Base-by-base conservation (phyloP, 1,140 invertebrate species). In the Drosophila malerkotliana region DNA sequence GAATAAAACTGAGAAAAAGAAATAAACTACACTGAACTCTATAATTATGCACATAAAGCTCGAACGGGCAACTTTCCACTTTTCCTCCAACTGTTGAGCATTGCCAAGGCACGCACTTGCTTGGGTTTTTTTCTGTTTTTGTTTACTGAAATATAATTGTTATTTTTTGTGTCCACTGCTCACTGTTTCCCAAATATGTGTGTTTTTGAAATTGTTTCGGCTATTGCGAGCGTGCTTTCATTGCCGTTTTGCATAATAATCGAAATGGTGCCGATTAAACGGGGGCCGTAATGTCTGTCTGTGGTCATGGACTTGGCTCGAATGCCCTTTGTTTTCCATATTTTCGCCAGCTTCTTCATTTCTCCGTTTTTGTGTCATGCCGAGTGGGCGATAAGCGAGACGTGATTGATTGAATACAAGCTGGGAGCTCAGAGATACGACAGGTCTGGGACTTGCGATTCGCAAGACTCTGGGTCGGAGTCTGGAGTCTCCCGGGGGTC, bases 101-200 rank as follows among this genome's bases (percentile, higher is more conserved):
- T 63, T 87, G 77, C 67, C 73, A 81, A 81, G 61, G 72, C 81
- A 85, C 83, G 78, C 82, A 85, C 78, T 87, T 59, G 44, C 58
- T 44, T 49, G 30, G 57, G 26, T 77, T 66, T 21, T 15, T 48
- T 15, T 48, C 47, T 80, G 34, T 68, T 52, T 63, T 30, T 4
- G 24, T 34, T 12, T 58, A 18, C 18, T 18, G 18, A 18, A 14
- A 4, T 47, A 18, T 44, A 44, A 44, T 55, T 28, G 24, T 52
- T 55, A 18, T 44, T 28, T 44, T 59, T 9, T 66, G 28, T 39
- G 24, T 28, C 28, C 55, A 30, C 14, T 4, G 15, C 59, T 56
- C 63, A 80, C 64, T 81, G 82, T 87, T 68, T 78, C 63, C 53
- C 58, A 66, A 73, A 64, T 72, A 66, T 64, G 57, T 66, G 64